Percentiles rank a stretch among this genome's conserved stretches.
These are phyloP conservation scores for Heliocidaris tuberculata DNA, from an alignment of 35 echinoderm and acorn worm genomes.

Conservation along the genomic window DNA sequence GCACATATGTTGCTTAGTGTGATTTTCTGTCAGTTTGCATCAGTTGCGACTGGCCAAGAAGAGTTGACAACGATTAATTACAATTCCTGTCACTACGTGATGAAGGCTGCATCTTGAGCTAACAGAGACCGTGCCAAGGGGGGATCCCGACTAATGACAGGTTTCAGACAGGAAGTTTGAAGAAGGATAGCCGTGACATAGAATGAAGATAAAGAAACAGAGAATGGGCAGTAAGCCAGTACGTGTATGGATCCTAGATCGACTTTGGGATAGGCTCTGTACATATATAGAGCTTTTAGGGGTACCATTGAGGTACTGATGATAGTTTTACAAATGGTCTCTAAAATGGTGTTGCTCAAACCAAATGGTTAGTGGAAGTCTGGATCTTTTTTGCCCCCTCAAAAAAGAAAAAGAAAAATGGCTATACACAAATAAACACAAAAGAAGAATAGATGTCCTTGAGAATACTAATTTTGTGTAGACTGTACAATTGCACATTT, in stretches of 20 bases:
- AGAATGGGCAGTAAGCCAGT: not conserved
- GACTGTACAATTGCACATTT: too few relatives aligned
- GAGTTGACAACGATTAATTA: not conserved
- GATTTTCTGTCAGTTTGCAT: not conserved
- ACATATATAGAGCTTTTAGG: not conserved
- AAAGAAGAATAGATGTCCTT: too few relatives aligned
- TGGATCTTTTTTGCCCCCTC: too few relatives aligned
- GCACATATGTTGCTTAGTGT: not conserved
- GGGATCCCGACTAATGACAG: not conserved
- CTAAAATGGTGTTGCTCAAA: not conserved
- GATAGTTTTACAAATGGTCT: not conserved
- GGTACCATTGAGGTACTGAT: not conserved
- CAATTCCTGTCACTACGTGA: not conserved
- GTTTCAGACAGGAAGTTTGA: not conserved
- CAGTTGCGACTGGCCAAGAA: too few relatives aligned
- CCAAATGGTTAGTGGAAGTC: not conserved
- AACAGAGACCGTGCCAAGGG: not conserved
- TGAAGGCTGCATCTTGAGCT: not conserved
- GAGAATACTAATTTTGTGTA: too few relatives aligned
- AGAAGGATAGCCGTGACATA: not conserved
- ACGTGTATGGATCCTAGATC: not conserved
- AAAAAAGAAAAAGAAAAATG: too few relatives aligned
- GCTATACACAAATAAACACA: too few relatives aligned
- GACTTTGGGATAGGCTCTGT: not conserved
- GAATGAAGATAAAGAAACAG: not conserved